Base-by-base conservation (phyloP, 2,888 invertebrate genomes). In the Crepidodera aurea region DNA sequence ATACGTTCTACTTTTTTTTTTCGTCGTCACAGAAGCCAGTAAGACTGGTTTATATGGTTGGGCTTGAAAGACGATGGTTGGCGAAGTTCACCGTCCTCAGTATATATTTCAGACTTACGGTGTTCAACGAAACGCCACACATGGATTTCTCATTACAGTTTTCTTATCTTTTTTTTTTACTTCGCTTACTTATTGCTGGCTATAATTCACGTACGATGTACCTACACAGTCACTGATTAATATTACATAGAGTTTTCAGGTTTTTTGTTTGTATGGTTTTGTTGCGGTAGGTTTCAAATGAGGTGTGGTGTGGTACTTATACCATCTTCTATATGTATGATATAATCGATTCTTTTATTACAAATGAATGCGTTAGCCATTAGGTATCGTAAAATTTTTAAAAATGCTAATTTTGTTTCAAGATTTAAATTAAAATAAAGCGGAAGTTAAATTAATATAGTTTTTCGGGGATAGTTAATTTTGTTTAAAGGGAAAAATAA, bases 31-130 rank as follows among this genome's bases (percentile, higher is more conserved):
- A 71, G 74, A 73, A 77, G 77, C 78, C 76, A 74, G 78, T 73
- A 77, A 77, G 74, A 79, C 79, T 76, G 79, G 79, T 79, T 78
- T 78, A 75, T 73, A 27, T 54, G 62, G 46, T 44, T 25, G n/a
- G 10, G 27, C 29, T 19, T 22, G 12, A 5, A 44, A 44, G 32
- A 12, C 16, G 12, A 44, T 19, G 27, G 40, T 16, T 15, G 29
- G 51, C 58, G 57, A 71, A 68, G 75, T 79, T 78, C 78, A 78
- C 72, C 78, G 77, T 75, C 78, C 78, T 69, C 77, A 69, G 73
- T 76, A 77, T 78, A 78, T 77, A 78, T 78, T 78, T 78, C 75
- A 78, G 75, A 73, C 74, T 74, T 73, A 73, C 73, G 67, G 71
- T 73, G 73, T 75, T 77, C 74, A 76, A 75, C 75, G 73, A 73